Percentiles rank a stretch among this genome's conserved stretches.
phyloP scores from a whole-genome alignment of 2,888 invertebrate genomes.

The Baccha elongata region DNA sequence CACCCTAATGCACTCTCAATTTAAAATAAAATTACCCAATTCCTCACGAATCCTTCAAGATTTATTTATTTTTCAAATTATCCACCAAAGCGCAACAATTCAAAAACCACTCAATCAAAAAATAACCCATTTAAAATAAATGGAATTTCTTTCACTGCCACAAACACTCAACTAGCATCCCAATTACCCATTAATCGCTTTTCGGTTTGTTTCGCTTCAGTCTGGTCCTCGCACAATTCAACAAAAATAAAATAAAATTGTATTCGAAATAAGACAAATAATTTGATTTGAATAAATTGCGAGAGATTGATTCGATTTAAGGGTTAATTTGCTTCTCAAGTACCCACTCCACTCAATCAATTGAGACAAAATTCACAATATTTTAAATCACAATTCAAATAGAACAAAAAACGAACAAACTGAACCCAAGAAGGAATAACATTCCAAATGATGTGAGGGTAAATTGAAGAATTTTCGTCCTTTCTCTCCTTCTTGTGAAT shows the following conservation, averaged over 20 bases:
- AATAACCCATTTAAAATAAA: constrained; percentile 64
- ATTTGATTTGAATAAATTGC: constrained; percentile 74
- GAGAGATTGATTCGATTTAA: constrained; percentile 73
- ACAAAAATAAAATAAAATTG: too few species aligned
- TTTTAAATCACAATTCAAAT: constrained; percentile 44
- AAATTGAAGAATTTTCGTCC: constrained; percentile 43
- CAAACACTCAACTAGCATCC: constrained; percentile 50
- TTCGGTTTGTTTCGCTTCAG: constrained; percentile 1
- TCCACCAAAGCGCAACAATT: constrained; percentile 59
- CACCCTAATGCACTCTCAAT: too few species aligned
- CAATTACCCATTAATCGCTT: constrained; percentile 59
- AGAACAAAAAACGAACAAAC: constrained; percentile 7
- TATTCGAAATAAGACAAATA: constrained; percentile 60
- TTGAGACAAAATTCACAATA: constrained; percentile 33
- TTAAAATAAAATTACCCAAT: too few species aligned
- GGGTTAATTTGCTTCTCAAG: constrained; percentile 70
- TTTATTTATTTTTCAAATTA: constrained; percentile 65
- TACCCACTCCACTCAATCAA: constrained; percentile 46
- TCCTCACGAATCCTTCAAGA: too few species aligned
- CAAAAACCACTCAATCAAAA: constrained; percentile 70
- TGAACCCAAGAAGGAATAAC: constrained; percentile 39
- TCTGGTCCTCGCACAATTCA: constrained; percentile 12
- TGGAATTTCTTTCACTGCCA: constrained; percentile 49
- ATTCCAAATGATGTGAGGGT: constrained; percentile 61
- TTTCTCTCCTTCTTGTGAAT: constrained; percentile 35